Evolutionary conservation across 1,140 invertebrate genomes (phyloP), one percentile per base, ranked within the genome.

Genomic region (Brachionus calyciflorus): DNA sequence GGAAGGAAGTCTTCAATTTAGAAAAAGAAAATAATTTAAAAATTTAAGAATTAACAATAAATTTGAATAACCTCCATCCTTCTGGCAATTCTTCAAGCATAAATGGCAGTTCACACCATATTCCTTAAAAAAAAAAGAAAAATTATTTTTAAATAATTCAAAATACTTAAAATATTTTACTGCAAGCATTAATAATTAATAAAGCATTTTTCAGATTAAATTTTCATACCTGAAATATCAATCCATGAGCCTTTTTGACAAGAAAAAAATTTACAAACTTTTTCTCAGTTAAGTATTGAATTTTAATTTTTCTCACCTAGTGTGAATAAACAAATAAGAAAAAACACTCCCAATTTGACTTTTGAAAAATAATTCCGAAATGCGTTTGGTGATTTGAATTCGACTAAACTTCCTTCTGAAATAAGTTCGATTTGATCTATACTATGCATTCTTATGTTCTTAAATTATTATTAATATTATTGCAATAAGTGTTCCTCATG

Each of bases 41-140:
- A 28, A 21, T 57, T n/a, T 12, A 28, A 14, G n/a, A 3, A 30
- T 28, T 28, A 24, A 6, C 69, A 92, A 87, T 51, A 94, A 86
- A n/a, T 89, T 89, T 82, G 0, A 93, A 91, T 44, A 96, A 86
- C 80, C 87, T 89, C 93, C 93, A 96, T 81, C 88, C 88, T 87
- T 97, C 94, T 0, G 94, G 94, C 37, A 93, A 88, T 10, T 84
- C 85, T 63, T 89, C 85, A 12, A 93, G 90, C 65, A 94, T 84
- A 68, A 94, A 83, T 0, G 93, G 93, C 9, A 79, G 17, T 57
- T 79, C 79, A 40, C 93, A 90, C 84, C 90, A 95, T 70, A 93
- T 87, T 2, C 91, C 91, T 83, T 93, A 5, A 37, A 37, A 37
- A n/a, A n/a, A n/a, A n/a, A n/a, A n/a, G n/a, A n/a, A n/a, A n/a